Base-by-base conservation (phyloP, 2,113 vertebrate species). In the Vulpes vulpes region DNA sequence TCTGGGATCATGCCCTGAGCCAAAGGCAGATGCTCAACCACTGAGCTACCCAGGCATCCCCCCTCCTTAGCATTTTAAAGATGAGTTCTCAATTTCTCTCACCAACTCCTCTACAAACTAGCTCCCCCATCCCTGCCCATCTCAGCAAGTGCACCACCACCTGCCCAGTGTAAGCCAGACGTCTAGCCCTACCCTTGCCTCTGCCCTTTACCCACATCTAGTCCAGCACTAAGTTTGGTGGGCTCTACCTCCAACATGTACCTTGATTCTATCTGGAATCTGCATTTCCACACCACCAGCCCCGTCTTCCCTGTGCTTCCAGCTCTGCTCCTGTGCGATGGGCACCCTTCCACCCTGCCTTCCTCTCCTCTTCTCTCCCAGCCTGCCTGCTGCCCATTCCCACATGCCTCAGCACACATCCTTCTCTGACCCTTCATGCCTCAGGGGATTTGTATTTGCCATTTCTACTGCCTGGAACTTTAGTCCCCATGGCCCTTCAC, bases 401-500 rank as follows among this genome's bases (percentile, higher is more conserved):
- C 59, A n/a, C 2, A 10, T 14, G 5, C 14, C 27, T n/a, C 38
- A 30, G 64, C 43, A 87, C 9, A 12, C 51, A 20, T 95, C 6
- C 1, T 60, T 86, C 92, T 62, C 64, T 55, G 81, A 64, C 16
- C 65, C 25, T n/a, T 38, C 35, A 2, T 22, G 23, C 74, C 19
- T 71, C 53, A 59, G 25, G 3, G 5, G 49, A 55, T 67, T 69
- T 22, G 49, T 51, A 5, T 10, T 79, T 74, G 8, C 12, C 23
- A 3, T 64, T 81, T 55, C 38, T 35, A 5, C 14, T 60, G 53
- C 32, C 64, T 78, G 30, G 4, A 69, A 11, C 43, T 20, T 30
- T 1, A 3, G 6, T 11, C 35, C 69, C 12, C 1, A 0, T 12
- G 69, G n/a, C 11, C 8, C 64, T 84, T n/a, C 62, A 38, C 22